Evolutionary conservation across 1,140 invertebrate genomes (phyloP), one percentile per base, ranked within the genome.

Genomic region (Drosophila ananassae): DNA sequence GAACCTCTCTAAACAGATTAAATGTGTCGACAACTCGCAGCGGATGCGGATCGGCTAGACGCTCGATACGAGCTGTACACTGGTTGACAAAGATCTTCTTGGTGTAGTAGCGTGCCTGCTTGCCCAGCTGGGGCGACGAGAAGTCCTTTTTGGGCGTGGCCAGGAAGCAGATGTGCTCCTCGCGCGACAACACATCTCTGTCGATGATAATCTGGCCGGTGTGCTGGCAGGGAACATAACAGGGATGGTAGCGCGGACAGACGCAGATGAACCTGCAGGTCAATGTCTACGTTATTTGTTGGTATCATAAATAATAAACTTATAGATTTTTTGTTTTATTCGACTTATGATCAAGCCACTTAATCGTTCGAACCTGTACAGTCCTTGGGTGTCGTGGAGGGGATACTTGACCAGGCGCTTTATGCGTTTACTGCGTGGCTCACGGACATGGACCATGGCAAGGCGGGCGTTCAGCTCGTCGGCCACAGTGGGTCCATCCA

Each of bases 161-260:
- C 32, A 92, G 44, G 30, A 76, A 85, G 9, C 82, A 90, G 0
- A 84, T 80, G 52, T 92, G 91, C 47, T 92, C 91, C 28, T 82
- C 73, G 2, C 79, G 64, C 17, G 85, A 84, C n/a, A 92, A 37
- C 24, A 91, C 77, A 59, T 90, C 84, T 5, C 91, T 71, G 51
- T 92, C 90, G 10, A 92, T 83, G 7, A 92, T 85, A 13, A 91
- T 79, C 34, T 90, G 83, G 6, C 84, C 90, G 1, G 75, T 74
- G 56, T 91, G 91, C 46, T 91, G 77, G 47, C 91, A 90, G 39
- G 62, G 53, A 30, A 75, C 69, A 52, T 78, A 78, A 50, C 74
- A 77, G 2, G 91, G 81, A 61, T 73, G 57, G 39, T 81, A 91
- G 0, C 75, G 82, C 1, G 89, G 77, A 28, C 89, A 91, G 25